A percentile compares a stretch with the other conserved stretches of the same genome.
These are phyloP conservation scores for Cardinalis cardinalis DNA, from an alignment of 2,113 vertebrate species.

Conservation along the genomic window DNA sequence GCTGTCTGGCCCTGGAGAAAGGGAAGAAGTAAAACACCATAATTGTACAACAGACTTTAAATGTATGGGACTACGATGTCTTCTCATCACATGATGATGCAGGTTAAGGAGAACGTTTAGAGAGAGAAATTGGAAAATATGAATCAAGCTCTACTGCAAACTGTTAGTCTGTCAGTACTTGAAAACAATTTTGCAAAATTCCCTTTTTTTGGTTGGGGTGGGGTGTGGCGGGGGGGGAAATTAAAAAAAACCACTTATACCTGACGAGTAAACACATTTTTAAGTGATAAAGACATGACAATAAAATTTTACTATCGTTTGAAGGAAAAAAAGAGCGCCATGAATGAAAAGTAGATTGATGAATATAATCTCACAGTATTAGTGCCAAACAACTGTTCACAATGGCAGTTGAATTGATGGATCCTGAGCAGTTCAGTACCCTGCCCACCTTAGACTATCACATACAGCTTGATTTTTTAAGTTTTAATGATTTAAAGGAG, in stretches of 20 bases:
- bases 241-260: background rate
- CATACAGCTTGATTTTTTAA: background rate
- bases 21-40: background rate
- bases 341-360: background rate
- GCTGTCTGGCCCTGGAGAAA: conserved; percentile 90
- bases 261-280: background rate
- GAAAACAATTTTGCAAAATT: background rate
- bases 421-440: background rate
- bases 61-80: background rate
- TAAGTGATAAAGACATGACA: background rate
- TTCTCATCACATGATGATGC: background rate
- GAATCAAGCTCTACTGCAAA: conserved; percentile 20
- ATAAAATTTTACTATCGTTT: background rate
- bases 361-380: background rate
- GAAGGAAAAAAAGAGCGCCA: background rate
- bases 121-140: background rate
- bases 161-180: conserved; percentile 21
- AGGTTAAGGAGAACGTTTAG: background rate
- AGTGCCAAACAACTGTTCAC: background rate
- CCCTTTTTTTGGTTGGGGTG: background rate
- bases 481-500: background rate
- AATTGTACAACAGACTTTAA: background rate
- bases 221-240: no score
- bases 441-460: background rate
- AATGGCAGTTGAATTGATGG: background rate